Percentiles rank a stretch among this genome's conserved stretches.
phyloP scores from a whole-genome alignment of 2,797 vertebrate species.

The Triplophysa yarkandensis region DNA sequence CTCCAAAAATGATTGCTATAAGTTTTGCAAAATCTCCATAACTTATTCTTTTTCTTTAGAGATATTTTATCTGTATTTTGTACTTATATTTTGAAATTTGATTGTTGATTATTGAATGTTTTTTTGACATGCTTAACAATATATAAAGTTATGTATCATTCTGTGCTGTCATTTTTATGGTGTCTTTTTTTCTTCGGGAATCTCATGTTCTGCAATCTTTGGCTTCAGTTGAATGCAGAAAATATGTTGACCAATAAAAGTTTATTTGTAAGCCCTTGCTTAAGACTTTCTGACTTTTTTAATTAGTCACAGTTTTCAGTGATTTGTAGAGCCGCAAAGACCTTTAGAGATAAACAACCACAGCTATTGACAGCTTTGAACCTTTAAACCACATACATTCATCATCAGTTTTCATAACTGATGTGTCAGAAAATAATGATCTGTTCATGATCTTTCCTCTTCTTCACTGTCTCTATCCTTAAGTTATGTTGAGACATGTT shows the following conservation, averaged over 20 bases:
- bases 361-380: background rate
- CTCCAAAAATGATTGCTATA: constrained; percentile 67
- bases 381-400: constrained; percentile 12
- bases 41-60: constrained; percentile 65
- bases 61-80: constrained; percentile 78
- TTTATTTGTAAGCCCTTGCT: constrained; percentile 21
- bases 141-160: background rate
- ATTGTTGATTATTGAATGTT: constrained; percentile 68
- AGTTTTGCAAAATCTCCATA: constrained; percentile 45
- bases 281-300: background rate
- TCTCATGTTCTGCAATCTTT: constrained; percentile 12
- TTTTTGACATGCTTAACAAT: constrained; percentile 68
- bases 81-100: constrained; percentile 70
- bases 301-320: background rate
- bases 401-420: constrained; percentile 2
- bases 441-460: background rate
- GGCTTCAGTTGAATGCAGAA: constrained; percentile 13
- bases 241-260: constrained; percentile 35
- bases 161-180: background rate
- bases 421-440: background rate
- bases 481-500: constrained; percentile 24
- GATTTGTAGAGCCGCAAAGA: background rate
- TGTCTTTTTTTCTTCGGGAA: constrained; percentile 15
- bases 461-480: background rate
- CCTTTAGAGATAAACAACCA: background rate